Percentiles rank a stretch among this genome's conserved stretches.
Conservation (phyloP, 2,113 vertebrate species). For the Oreochromis spilurus region DNA sequence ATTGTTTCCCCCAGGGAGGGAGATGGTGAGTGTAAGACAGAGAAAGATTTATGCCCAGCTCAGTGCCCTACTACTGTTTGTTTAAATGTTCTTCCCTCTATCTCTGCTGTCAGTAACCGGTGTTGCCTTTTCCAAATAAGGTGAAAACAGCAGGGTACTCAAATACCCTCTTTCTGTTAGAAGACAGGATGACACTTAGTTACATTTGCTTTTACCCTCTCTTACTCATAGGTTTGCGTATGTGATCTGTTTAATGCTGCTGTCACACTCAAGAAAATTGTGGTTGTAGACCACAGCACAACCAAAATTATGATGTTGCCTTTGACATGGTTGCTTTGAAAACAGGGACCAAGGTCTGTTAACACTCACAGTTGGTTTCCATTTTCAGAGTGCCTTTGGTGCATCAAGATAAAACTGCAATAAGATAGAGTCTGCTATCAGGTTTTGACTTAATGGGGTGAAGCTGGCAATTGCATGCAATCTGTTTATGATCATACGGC, state of each 20-base stretch:
- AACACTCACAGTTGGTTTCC: not conserved
- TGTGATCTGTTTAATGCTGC: not conserved
- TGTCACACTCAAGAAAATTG: not conserved
- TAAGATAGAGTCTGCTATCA: not conserved
- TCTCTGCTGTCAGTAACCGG: not conserved
- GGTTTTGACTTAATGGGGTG: not conserved
- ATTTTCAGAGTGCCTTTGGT: not conserved
- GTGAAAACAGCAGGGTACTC: not conserved
- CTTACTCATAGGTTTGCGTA: not conserved
- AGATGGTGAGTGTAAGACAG: not conserved
- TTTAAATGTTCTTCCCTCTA: conserved; percentile 2
- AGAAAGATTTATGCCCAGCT: conserved; percentile 2
- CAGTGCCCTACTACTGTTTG: conserved; percentile 21
- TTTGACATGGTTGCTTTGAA: not conserved
- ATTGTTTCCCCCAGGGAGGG: conserved; percentile 18
- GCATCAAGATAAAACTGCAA: not conserved
- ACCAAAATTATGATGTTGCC: not conserved
- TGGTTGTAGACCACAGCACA: not conserved
- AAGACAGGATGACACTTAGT: not conserved
- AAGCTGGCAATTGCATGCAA: not conserved
- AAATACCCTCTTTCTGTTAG: not conserved
- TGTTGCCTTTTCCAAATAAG: conserved; percentile 10
- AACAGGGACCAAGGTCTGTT: not conserved
- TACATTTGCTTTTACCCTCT: not conserved
- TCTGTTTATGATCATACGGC: not conserved